Conservation (phyloP, 2,888 invertebrate species). For the Autographa pulchrina region DNA sequence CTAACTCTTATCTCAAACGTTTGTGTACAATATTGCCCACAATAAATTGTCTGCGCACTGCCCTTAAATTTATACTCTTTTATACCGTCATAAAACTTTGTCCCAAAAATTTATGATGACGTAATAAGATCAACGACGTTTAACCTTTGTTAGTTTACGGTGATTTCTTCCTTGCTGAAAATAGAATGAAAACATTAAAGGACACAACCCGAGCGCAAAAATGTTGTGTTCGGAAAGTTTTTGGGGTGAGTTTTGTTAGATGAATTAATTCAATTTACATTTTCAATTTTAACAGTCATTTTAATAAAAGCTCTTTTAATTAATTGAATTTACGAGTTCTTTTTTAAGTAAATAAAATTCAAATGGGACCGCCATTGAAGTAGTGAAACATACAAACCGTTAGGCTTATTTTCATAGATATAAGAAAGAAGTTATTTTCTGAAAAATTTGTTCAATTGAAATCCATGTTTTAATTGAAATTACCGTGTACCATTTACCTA, state of each 20-base stretch:
- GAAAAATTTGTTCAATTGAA: no score
- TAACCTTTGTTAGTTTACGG: not conserved
- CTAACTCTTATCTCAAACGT: not conserved
- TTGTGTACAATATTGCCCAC: constrained; percentile 6
- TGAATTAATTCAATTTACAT: not conserved
- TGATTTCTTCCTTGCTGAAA: not conserved
- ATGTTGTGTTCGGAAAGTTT: not conserved
- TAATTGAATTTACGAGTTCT: no score
- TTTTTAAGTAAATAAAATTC: no score
- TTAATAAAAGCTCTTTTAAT: no score
- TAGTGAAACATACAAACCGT: no score
- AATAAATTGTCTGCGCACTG: constrained; percentile 3
- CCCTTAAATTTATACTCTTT: constrained; percentile 1
- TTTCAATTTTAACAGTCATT: no score
- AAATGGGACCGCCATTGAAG: no score
- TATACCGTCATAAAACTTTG: not conserved
- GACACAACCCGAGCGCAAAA: not conserved
- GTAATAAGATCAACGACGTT: constrained; percentile 2
- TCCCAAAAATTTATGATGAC: constrained; percentile 3
- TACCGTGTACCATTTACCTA: no score
- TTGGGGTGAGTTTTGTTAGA: not conserved
- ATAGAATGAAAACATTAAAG: not conserved
- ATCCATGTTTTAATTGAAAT: no score
- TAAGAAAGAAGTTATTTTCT: no score
- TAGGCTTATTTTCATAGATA: no score